Evolutionary conservation across 2,888 invertebrate genomes (phyloP).

Genomic region (Ectobius pallidus): DNA sequence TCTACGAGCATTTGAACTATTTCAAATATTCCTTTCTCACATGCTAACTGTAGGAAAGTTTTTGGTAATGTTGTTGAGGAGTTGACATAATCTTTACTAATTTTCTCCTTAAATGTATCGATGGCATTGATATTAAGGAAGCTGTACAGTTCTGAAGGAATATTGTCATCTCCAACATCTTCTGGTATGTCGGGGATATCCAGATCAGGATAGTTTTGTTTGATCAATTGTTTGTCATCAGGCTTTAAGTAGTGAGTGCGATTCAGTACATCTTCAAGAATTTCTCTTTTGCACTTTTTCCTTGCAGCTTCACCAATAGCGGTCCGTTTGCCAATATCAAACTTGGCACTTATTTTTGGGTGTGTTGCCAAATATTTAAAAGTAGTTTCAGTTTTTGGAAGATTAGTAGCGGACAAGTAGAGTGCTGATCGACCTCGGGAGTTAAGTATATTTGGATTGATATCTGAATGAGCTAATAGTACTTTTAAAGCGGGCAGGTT

Average conservation of each 20-base stretch:
- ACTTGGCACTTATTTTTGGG: background rate
- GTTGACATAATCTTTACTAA: constrained; percentile 2
- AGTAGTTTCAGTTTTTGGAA: background rate
- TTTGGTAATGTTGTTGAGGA: background rate
- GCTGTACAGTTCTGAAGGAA: background rate
- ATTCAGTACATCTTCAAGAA: background rate
- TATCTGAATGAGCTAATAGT: background rate
- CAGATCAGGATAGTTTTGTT: background rate
- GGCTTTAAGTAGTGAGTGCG: background rate
- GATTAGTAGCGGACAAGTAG: background rate
- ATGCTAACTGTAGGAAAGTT: constrained; percentile 5
- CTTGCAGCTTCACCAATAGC: background rate
- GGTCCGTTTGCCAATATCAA: background rate
- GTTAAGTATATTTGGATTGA: background rate
- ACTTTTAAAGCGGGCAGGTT: background rate
- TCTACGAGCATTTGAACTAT: background rate
- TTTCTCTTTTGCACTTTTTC: background rate
- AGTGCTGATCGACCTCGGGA: background rate
- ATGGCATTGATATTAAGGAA: background rate
- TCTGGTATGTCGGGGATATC: background rate
- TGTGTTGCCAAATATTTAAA: background rate
- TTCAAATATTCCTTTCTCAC: background rate
- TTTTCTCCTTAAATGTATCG: too few relatives aligned
- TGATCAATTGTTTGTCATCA: background rate
- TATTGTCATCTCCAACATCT: background rate